These are phyloP conservation scores for Raja brachyura DNA, from an alignment of 2,113 vertebrate species.

Conservation along the genomic window DNA sequence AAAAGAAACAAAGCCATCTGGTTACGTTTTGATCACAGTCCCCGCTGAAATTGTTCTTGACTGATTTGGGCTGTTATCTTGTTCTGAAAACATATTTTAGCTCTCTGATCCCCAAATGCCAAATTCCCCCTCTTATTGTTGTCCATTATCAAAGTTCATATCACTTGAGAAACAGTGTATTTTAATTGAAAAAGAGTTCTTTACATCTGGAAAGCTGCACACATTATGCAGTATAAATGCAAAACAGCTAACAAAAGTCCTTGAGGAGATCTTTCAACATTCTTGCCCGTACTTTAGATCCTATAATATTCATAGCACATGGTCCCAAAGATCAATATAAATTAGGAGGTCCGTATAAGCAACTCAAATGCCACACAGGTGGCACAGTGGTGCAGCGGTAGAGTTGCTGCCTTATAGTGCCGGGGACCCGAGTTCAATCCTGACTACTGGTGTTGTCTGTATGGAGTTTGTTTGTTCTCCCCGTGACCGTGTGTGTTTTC, in stretches of 20 bases:
- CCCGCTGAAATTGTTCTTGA: neutral
- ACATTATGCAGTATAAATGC: neutral
- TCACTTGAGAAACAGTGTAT: neutral
- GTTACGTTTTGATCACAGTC: neutral
- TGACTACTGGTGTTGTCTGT: too few species aligned
- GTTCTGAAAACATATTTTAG: neutral
- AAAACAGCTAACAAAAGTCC: neutral
- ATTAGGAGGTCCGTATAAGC: neutral
- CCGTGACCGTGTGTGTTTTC: too few species aligned
- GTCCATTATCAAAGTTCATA: slow-evolving; percentile 16
- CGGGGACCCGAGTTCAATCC: too few species aligned
- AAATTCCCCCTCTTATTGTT: neutral
- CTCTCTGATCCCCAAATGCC: slow-evolving; percentile 13
- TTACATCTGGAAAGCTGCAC: slow-evolving; percentile 20
- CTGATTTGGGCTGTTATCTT: slow-evolving; percentile 1
- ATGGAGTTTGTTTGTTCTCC: too few species aligned
- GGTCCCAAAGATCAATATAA: neutral
- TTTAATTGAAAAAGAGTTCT: neutral
- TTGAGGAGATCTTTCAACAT: slow-evolving; percentile 3
- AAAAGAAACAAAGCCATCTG: neutral
- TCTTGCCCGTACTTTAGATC: neutral
- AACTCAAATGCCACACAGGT: neutral
- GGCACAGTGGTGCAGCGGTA: too few species aligned
- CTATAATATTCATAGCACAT: neutral
- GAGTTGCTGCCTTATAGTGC: too few species aligned